Percentiles rank a stretch among this genome's conserved stretches.
phyloP scores from a whole-genome alignment of 2,113 vertebrate genomes.

The Erinaceus europaeus region DNA sequence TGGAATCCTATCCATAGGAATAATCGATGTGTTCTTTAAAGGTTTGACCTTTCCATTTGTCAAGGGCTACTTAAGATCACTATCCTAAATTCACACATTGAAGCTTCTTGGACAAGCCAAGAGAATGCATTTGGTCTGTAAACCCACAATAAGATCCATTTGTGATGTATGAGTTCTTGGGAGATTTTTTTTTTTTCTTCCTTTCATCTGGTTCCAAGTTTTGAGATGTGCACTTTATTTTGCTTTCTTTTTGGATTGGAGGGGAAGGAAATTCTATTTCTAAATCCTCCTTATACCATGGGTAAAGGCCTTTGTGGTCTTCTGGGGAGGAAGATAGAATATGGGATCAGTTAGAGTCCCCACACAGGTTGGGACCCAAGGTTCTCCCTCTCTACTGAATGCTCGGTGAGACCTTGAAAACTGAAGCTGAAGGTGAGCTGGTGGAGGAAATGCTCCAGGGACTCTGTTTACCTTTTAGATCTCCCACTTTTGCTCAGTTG shows the following conservation, averaged over 20 bases:
- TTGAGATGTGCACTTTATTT: constrained; percentile 38
- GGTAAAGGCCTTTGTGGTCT: not conserved
- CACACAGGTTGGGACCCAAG: too few relatives aligned
- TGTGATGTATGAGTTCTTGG: constrained; percentile 48
- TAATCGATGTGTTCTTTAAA: constrained; percentile 6
- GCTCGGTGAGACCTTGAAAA: not conserved
- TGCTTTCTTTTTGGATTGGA: not conserved
- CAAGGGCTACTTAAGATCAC: not conserved
- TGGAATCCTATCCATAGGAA: not conserved
- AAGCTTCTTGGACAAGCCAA: not conserved
- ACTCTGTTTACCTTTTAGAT: constrained; percentile 15
- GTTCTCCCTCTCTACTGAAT: not conserved
- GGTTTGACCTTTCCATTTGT: not conserved
- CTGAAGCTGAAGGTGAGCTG: not conserved
- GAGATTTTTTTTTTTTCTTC: not conserved
- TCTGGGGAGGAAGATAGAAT: not conserved
- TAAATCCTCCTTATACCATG: not conserved
- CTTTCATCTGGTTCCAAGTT: constrained; percentile 37
- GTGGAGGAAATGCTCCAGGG: not conserved
- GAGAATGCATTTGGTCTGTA: constrained; percentile 18
- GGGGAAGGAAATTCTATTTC: not conserved
- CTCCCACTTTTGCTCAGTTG: not conserved
- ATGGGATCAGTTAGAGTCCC: not conserved
- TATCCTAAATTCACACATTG: not conserved
- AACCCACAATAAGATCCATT: constrained; percentile 26